Evolutionary conservation across 2,113 vertebrate genomes (phyloP).

Genomic region (Tautogolabrus adspersus): DNA sequence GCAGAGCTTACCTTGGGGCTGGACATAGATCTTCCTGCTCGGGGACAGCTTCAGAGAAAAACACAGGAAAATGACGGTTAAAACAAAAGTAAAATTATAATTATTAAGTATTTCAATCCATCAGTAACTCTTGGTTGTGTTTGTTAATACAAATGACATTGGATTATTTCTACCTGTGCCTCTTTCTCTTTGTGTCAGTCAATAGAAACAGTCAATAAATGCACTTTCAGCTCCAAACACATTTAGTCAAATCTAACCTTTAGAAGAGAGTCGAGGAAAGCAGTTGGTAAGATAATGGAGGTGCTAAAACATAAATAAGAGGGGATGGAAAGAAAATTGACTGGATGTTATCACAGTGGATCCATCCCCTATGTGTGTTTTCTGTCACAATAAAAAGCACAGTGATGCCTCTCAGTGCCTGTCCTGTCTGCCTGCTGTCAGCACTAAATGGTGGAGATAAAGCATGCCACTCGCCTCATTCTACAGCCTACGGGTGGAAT

Average conservation of each 20-base stretch:
- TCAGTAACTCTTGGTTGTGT: not conserved
- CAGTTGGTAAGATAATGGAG: slow-evolving; percentile 50
- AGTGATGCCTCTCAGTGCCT: slow-evolving; percentile 62
- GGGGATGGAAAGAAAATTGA: slow-evolving; percentile 75
- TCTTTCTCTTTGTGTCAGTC: slow-evolving; percentile 18
- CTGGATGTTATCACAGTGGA: slow-evolving; percentile 78
- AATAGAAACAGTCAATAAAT: slow-evolving; percentile 20
- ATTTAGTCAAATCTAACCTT: slow-evolving; percentile 41
- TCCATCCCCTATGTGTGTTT: slow-evolving; percentile 71
- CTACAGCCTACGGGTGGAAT: slow-evolving; percentile 53
- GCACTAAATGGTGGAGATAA: slow-evolving; percentile 75
- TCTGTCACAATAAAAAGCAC: slow-evolving; percentile 70
- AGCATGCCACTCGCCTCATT: slow-evolving; percentile 62
- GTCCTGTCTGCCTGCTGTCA: slow-evolving; percentile 71
- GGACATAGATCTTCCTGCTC: slow-evolving; percentile 88
- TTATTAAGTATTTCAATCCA: slow-evolving; percentile 1
- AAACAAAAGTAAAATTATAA: slow-evolving; percentile 22
- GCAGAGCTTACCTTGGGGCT: slow-evolving; percentile 90
- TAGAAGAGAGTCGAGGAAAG: slow-evolving; percentile 40
- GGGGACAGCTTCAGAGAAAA: slow-evolving; percentile 85
- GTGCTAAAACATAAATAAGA: slow-evolving; percentile 65
- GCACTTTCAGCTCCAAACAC: slow-evolving; percentile 17
- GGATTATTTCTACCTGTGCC: slow-evolving; percentile 7
- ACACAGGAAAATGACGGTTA: slow-evolving; percentile 18
- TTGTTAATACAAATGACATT: slow-evolving; percentile 25